Percentiles rank a stretch among this genome's conserved stretches.
These are phyloP conservation scores for Oeneis ivallda DNA, from an alignment of 2,888 invertebrate species.

Conservation along the genomic window DNA sequence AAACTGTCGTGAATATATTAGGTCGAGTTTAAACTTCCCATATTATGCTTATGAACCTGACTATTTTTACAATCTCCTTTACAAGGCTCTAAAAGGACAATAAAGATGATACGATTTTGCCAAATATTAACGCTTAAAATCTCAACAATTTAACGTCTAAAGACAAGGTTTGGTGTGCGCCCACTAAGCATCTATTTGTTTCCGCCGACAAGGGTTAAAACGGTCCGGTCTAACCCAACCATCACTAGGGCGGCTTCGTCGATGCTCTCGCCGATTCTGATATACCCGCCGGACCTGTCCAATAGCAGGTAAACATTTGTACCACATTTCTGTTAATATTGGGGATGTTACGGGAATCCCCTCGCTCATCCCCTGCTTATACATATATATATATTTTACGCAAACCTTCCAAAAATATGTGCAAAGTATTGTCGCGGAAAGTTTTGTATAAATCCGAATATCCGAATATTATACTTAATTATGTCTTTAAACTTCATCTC, in stretches of 20 bases:
- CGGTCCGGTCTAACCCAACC: conserved; percentile 80
- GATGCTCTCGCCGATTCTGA: conserved; percentile 81
- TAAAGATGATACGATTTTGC: not conserved
- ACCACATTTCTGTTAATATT: conserved; percentile 30
- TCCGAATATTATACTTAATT: too few species aligned
- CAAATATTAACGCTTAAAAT: conserved; percentile 16
- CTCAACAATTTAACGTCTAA: conserved; percentile 20
- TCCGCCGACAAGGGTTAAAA: conserved; percentile 75
- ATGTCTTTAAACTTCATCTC: too few species aligned
- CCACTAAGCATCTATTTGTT: conserved; percentile 72
- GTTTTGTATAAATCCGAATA: too few species aligned
- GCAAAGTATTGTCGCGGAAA: too few species aligned
- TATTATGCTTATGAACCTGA: too few species aligned
- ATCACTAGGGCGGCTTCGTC: conserved; percentile 80
- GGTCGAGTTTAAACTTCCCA: too few species aligned
- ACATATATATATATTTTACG: too few species aligned
- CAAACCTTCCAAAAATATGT: too few species aligned
- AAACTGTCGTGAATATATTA: too few species aligned
- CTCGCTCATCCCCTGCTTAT: too few species aligned
- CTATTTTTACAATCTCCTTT: not conserved
- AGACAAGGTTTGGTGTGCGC: conserved; percentile 38
- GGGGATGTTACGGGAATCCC: conserved; percentile 7
- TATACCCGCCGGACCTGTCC: conserved; percentile 78
- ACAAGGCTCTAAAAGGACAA: conserved; percentile 16
- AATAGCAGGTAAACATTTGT: conserved; percentile 70